phyloP scores from a whole-genome alignment of 2,888 invertebrate species.

The Noctua comes region DNA sequence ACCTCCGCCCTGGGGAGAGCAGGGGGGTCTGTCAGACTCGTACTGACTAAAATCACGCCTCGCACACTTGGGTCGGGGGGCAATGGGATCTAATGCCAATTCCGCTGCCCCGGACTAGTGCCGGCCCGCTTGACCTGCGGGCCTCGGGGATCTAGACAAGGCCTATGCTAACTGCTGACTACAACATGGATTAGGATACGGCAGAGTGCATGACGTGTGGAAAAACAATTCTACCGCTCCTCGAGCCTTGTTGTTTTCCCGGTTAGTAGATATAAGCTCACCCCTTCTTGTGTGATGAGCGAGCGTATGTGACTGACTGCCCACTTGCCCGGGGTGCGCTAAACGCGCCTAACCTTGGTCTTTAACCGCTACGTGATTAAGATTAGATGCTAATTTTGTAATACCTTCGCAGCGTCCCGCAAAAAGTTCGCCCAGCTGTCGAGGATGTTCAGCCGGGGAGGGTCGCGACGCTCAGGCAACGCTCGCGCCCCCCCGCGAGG shows the following conservation, averaged over 20 bases:
- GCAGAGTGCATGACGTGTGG: not conserved
- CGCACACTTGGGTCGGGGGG: too few species aligned
- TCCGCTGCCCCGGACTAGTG: too few species aligned
- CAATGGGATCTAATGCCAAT: too few species aligned
- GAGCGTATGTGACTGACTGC: not conserved
- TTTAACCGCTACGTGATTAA: not conserved
- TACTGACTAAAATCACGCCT: too few species aligned
- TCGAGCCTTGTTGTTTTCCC: not conserved
- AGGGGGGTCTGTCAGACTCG: too few species aligned
- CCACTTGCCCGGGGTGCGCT: not conserved
- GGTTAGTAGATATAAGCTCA: not conserved
- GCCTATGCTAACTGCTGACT: not conserved
- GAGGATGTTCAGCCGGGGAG: constrained; percentile 93
- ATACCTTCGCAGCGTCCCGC: constrained; percentile 91
- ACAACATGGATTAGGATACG: not conserved
- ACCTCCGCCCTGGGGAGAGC: too few species aligned
- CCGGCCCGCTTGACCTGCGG: too few species aligned
- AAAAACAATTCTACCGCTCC: not conserved
- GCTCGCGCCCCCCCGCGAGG: constrained; percentile 87
- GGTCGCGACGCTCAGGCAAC: constrained; percentile 85
- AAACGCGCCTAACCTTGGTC: not conserved
- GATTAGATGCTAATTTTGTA: not conserved
- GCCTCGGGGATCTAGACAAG: too few species aligned
- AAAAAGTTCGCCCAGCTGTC: constrained; percentile 95
- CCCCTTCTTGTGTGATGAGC: not conserved